phyloP scores from a whole-genome alignment of 2,888 invertebrate genomes.

The Hirtodrosophila duncani region DNA sequence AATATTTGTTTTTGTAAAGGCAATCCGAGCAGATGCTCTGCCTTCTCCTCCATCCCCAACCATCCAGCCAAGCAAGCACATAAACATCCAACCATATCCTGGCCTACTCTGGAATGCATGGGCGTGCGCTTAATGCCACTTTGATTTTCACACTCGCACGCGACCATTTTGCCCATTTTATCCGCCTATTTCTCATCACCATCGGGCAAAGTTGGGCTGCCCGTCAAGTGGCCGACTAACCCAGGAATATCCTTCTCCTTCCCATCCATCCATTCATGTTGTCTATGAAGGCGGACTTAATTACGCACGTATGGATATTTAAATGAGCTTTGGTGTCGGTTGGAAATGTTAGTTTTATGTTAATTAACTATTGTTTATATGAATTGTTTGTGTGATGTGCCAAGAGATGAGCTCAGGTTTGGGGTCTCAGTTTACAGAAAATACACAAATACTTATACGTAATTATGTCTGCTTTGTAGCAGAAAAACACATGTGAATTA shows the following conservation, averaged over 20 bases:
- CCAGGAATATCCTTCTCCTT: not conserved
- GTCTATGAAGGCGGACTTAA: conserved; percentile 34
- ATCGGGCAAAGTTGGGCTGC: too few species aligned
- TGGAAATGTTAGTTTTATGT: conserved; percentile 71
- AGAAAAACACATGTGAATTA: too few species aligned
- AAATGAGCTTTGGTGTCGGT: conserved; percentile 47
- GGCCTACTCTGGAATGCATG: conserved; percentile 30
- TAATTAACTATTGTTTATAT: conserved; percentile 68
- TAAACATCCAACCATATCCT: conserved; percentile 17
- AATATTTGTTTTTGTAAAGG: too few species aligned
- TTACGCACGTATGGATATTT: conserved; percentile 66
- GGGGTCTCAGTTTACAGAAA: too few species aligned
- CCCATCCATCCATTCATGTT: not conserved
- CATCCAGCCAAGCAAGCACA: conserved; percentile 2
- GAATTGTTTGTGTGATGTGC: conserved; percentile 40
- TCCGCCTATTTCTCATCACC: too few species aligned
- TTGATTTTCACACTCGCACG: conserved; percentile 31
- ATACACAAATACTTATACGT: too few species aligned
- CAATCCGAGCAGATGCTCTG: not conserved
- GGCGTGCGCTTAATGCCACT: conserved; percentile 46
- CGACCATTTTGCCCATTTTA: too few species aligned
- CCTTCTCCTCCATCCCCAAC: not conserved
- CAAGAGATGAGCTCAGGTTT: not conserved
- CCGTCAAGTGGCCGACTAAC: too few species aligned
- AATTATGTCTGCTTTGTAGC: too few species aligned